A percentile compares a stretch with the other conserved stretches of the same genome.
Evolutionary conservation across 2,888 invertebrate genomes (phyloP).

Genomic region (Erebia aethiops): DNA sequence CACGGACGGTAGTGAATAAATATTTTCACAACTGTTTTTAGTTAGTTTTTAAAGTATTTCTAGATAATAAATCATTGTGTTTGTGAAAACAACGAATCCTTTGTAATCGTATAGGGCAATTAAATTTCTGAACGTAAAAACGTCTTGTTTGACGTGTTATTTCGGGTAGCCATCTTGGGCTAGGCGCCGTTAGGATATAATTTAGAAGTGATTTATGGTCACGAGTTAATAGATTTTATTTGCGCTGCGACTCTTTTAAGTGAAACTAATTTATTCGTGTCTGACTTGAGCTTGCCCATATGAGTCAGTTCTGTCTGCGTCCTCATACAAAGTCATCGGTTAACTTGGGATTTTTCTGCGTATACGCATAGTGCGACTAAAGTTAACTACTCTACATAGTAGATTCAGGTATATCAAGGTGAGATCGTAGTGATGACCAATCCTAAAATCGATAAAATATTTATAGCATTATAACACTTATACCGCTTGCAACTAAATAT

Average conservation of each 20-base stretch:
- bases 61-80: constrained; percentile 69
- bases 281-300: constrained; percentile 31
- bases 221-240: constrained; percentile 59
- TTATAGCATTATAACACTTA: not conserved
- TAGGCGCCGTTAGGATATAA: constrained; percentile 61
- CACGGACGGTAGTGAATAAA: constrained; percentile 63
- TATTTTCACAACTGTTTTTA: constrained; percentile 58
- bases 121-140: constrained; percentile 73
- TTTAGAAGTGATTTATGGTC: constrained; percentile 73
- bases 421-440: not conserved
- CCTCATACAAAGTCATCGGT: constrained; percentile 14
- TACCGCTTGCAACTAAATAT: not conserved
- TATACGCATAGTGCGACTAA: not conserved
- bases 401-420: not conserved
- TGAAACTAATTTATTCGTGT: constrained; percentile 47
- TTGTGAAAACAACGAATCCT: constrained; percentile 79
- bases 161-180: constrained; percentile 52
- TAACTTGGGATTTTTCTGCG: not conserved
- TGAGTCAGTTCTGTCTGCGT: constrained; percentile 29
- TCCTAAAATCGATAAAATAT: not conserved
- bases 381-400: not conserved
- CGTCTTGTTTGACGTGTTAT: constrained; percentile 51
- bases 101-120: constrained; percentile 80
- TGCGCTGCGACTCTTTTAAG: constrained; percentile 52
- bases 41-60: constrained; percentile 47